These are phyloP conservation scores for Ctenodactylus gundi DNA, from an alignment of 2,113 vertebrate species.

Conservation along the genomic window DNA sequence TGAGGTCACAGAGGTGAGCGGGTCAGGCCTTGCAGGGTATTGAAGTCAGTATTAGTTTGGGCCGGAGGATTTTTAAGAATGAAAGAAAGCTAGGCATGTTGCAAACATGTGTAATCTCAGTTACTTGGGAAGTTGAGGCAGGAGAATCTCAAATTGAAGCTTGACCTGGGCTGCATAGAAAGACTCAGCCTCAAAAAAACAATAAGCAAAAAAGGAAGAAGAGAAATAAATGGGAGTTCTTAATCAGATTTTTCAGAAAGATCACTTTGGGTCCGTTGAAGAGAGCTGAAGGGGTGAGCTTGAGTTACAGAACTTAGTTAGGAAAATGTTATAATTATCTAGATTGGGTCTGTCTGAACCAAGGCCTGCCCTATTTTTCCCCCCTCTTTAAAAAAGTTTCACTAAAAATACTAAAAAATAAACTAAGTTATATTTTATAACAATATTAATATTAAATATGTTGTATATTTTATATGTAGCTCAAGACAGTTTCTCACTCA, in stretches of 20 bases:
- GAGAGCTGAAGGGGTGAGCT: background rate
- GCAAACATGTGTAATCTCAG: background rate
- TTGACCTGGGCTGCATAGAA: background rate
- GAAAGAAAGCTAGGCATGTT: background rate
- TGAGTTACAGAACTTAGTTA: background rate
- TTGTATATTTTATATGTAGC: no score
- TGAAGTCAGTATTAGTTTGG: background rate
- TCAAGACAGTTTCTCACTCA: no score
- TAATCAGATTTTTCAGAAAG: slow-evolving; percentile 31
- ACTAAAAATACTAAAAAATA: no score
- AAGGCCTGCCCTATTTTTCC: no score
- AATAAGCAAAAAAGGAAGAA: background rate
- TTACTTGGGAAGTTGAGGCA: background rate
- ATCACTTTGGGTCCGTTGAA: background rate
- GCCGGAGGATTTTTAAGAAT: background rate
- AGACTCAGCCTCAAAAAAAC: background rate
- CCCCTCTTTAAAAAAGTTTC: no score
- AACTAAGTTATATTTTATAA: no score
- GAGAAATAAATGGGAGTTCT: background rate
- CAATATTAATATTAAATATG: no score
- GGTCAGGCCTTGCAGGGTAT: background rate
- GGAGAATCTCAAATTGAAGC: background rate
- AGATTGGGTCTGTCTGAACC: no score
- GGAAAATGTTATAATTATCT: background rate
- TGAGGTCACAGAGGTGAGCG: slow-evolving; percentile 8